phyloP scores from a whole-genome alignment of 1,140 invertebrate genomes.

The Apis florea region DNA sequence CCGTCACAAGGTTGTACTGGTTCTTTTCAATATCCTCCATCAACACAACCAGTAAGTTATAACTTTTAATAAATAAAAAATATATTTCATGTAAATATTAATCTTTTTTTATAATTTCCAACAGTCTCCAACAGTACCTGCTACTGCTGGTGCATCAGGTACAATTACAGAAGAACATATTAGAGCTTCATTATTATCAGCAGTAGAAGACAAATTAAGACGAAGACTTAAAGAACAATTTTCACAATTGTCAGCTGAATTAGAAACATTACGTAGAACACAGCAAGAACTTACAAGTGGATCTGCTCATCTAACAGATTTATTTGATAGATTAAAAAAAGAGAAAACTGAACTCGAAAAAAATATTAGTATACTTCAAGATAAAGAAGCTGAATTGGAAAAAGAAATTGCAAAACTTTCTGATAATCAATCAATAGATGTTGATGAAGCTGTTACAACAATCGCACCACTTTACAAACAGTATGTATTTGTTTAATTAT shows the following conservation, averaged over 20 bases:
- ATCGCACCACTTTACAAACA: constrained; percentile 98
- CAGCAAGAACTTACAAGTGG: constrained; percentile 94
- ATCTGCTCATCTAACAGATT: constrained; percentile 90
- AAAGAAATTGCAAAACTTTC: constrained; percentile 89
- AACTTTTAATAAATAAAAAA: constrained; percentile 45
- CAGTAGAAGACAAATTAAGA: constrained; percentile 96
- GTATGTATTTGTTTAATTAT: constrained; percentile 78
- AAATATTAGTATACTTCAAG: constrained; percentile 90
- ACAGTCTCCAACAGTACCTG: constrained; percentile 79
- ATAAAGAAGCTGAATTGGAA: constrained; percentile 93
- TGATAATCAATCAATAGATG: constrained; percentile 90
- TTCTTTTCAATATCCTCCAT: constrained; percentile 68
- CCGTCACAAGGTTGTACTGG: constrained; percentile 71
- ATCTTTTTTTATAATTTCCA: constrained; percentile 32
- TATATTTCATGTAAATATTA: background rate
- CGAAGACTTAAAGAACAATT: constrained; percentile 93
- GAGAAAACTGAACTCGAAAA: constrained; percentile 93
- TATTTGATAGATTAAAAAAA: constrained; percentile 90
- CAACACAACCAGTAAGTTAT: constrained; percentile 69
- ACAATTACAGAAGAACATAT: constrained; percentile 98
- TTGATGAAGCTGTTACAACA: constrained; percentile 98
- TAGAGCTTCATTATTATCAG: constrained; percentile 94
- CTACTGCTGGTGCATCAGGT: constrained; percentile 81
- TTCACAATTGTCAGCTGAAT: constrained; percentile 93
- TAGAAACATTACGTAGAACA: constrained; percentile 93